Base-by-base conservation (phyloP, 2,113 vertebrate genomes). In the Orycteropus afer region DNA sequence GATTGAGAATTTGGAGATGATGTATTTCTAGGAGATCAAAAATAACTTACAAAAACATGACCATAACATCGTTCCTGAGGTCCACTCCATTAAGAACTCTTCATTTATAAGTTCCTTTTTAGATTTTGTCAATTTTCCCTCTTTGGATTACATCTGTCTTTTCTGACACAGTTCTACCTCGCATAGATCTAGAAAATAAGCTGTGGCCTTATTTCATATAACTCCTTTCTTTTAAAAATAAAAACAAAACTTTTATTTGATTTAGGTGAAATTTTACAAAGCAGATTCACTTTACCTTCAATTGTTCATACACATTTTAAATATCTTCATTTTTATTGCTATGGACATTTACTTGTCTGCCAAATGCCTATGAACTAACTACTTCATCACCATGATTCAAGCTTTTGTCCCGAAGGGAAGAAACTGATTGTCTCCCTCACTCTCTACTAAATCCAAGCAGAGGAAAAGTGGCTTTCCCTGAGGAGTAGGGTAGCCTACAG, bases 261-360 rank as follows among this genome's bases (percentile, higher is more conserved):
- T n/a, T n/a, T n/a, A n/a, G n/a, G n/a, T n/a, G n/a, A n/a, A n/a
- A n/a, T n/a, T n/a, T n/a, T n/a, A n/a, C n/a, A n/a, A n/a, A n/a
- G n/a, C n/a, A n/a, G n/a, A n/a, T n/a, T n/a, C n/a, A n/a, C n/a
- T n/a, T n/a, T n/a, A n/a, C n/a, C n/a, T n/a, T n/a, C n/a, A n/a
- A n/a, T n/a, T n/a, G n/a, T n/a, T n/a, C n/a, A n/a, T n/a, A n/a
- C n/a, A n/a, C n/a, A n/a, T n/a, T n/a, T n/a, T n/a, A n/a, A n/a
- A n/a, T n/a, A n/a, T n/a, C 32, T 81, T 83, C 8, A 32, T 86
- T 90, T 81, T 79, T n/a, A 92, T 82, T 88, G 73, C 82, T 67
- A 45, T 42, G 59, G 25, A 81, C 47, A 27, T 18, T 65, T 81
- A 51, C 71, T 67, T 85, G 25, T 27, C 29, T 79, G 53, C 53